Base-by-base conservation (phyloP, 2,797 vertebrate species). In the Etheostoma nigrum region DNA sequence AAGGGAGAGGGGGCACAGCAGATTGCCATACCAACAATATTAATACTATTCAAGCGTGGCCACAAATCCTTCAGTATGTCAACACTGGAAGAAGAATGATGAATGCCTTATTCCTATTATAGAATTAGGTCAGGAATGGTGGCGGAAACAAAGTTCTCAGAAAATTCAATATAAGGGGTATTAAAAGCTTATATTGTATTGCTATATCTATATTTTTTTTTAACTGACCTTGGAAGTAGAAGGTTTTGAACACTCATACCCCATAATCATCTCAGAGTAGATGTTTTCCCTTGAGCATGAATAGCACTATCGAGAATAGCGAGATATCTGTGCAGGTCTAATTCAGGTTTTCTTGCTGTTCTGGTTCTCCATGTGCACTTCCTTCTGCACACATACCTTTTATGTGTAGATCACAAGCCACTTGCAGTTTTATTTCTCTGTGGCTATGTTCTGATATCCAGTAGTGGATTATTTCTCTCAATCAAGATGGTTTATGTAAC, bases 401-500 rank as follows among this genome's bases (percentile, higher is more conserved):
- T 76, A 73, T 74, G 78, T 83, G 85, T 77, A 81, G 75, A 79
- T 83, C 81, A 55, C 69, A 82, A 15, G 81, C 82, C 82, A 82
- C 71, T 88, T 82, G 82, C 44, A 81, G 84, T 73, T 84, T 86
- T 89, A 76, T 88, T 78, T 83, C 71, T 82, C 88, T 63, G 52
- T 90, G 91, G 90, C 88, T 88, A 67, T 83, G 79, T 88, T 88
- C 85, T 88, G 74, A 87, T 79, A 88, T 83, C 79, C 84, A 87
- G 84, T 85, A 61, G 87, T 92, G 93, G 93, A 93, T 92, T 93
- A 94, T 91, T 91, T 91, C 78, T 90, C 88, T 90, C 91, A 88
- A 88, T 93, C 90, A 91, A 91, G 88, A 93, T 85, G 86, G 85
- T 88, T 93, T 93, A 93, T 91, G 83, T 91, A 92, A 94, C 85